Conservation (phyloP, 2,888 invertebrate species). For the Drosophila histrio region DNA sequence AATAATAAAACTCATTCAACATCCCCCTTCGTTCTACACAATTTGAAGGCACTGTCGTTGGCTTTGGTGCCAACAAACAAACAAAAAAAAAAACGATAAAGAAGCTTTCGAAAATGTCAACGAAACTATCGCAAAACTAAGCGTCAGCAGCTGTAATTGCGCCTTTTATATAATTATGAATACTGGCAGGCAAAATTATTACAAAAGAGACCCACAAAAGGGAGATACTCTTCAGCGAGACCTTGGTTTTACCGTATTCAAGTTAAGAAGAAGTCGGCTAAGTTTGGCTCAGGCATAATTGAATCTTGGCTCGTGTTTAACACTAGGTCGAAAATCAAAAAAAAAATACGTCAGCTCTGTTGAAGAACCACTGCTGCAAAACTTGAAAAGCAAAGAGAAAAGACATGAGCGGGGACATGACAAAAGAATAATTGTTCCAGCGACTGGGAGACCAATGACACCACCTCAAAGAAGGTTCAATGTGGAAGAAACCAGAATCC, state of each 20-base stretch:
- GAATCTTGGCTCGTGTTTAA: neutral
- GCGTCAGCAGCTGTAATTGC: conserved; percentile 43
- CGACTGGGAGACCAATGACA: conserved; percentile 19
- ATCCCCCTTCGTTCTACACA: conserved; percentile 1
- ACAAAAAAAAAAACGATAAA: neutral
- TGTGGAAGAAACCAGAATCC: conserved; percentile 25
- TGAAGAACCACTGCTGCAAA: conserved; percentile 8
- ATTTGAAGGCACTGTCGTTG: conserved; percentile 28
- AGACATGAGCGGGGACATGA: conserved; percentile 9
- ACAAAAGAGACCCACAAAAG: neutral
- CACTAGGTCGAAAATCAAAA: conserved; percentile 9
- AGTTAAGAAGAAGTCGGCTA: neutral
- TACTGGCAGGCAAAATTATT: neutral
- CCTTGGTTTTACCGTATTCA: neutral
- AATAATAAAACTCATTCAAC: conserved; percentile 62
- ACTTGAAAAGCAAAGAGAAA: neutral
- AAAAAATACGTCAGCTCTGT: conserved; percentile 5
- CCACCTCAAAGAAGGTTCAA: conserved; percentile 34
- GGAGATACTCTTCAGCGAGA: neutral
- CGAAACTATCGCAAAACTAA: conserved; percentile 29
- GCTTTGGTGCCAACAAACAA: conserved; percentile 42
- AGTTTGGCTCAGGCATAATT: neutral
- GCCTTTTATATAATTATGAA: conserved; percentile 46
- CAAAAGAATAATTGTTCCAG: conserved; percentile 50
- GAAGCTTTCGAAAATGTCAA: conserved; percentile 35